Evolutionary conservation across 2,888 invertebrate species (phyloP).

Genomic region (Andrena bucephala): DNA sequence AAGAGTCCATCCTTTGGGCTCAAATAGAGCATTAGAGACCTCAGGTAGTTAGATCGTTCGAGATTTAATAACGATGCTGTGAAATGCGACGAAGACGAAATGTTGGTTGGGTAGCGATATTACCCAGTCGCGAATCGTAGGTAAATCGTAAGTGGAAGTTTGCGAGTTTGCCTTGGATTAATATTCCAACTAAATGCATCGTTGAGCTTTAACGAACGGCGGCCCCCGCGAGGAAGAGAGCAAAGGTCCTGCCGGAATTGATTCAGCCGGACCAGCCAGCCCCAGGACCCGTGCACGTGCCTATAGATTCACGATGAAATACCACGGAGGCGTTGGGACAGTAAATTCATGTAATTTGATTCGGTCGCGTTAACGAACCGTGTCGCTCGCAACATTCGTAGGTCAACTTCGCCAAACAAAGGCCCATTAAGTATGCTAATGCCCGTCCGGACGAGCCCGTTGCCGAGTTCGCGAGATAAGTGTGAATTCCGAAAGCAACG

Average conservation of each 20-base stretch:
- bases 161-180: constrained; percentile 39
- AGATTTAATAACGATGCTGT: not conserved
- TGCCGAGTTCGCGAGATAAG: constrained; percentile 72
- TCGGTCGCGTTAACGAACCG: constrained; percentile 83
- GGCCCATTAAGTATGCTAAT: constrained; percentile 83
- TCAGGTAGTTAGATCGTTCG: no score
- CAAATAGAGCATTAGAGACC: no score
- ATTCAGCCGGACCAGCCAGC: constrained; percentile 54
- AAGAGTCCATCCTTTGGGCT: no score
- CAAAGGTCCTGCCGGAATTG: constrained; percentile 66
- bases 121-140: constrained; percentile 7
- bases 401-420: constrained; percentile 82
- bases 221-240: constrained; percentile 39
- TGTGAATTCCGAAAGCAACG: constrained; percentile 72
- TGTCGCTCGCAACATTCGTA: constrained; percentile 81
- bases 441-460: constrained; percentile 69
- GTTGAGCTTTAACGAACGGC: constrained; percentile 48
- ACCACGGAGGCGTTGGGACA: constrained; percentile 80
- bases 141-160: constrained; percentile 38
- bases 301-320: constrained; percentile 71
- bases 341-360: constrained; percentile 83
- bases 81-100: constrained; percentile 41
- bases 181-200: constrained; percentile 50
- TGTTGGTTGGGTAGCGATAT: constrained; percentile 24
- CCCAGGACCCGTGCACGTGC: constrained; percentile 34